Percentiles rank a stretch among this genome's conserved stretches.
Conservation (phyloP, 1,140 invertebrate species). For the Bombus polaris region DNA sequence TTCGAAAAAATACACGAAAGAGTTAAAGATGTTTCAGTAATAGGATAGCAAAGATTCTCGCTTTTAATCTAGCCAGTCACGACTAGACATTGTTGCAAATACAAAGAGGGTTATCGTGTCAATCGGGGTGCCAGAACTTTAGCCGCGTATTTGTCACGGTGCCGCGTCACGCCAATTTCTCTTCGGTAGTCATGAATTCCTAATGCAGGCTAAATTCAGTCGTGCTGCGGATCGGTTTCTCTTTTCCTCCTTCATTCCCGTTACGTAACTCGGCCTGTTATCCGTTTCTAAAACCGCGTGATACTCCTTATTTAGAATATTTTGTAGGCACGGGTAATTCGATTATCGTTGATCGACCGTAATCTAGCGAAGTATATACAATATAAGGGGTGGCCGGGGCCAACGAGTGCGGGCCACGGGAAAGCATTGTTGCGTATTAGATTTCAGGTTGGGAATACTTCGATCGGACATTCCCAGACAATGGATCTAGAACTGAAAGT, state of each 20-base stretch:
- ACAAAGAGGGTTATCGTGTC: slow-evolving; percentile 38
- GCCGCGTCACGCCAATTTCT: slow-evolving; percentile 24
- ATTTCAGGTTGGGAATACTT: slow-evolving; percentile 50
- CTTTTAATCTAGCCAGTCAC: slow-evolving; percentile 13
- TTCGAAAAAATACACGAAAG: no score
- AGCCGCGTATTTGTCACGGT: slow-evolving; percentile 34
- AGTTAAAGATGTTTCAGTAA: neutral
- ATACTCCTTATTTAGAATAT: slow-evolving; percentile 46
- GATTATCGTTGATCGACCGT: slow-evolving; percentile 48
- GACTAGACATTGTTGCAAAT: slow-evolving; percentile 44
- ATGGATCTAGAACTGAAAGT: slow-evolving; percentile 33
- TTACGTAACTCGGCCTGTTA: slow-evolving; percentile 26
- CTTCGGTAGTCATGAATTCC: slow-evolving; percentile 25
- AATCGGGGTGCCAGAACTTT: slow-evolving; percentile 22
- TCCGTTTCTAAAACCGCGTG: neutral
- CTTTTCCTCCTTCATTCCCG: neutral
- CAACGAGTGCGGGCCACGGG: slow-evolving; percentile 33
- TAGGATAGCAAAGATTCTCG: neutral
- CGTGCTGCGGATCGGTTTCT: slow-evolving; percentile 11
- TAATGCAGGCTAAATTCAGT: slow-evolving; percentile 27
- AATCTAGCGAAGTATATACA: neutral
- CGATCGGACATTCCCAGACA: slow-evolving; percentile 47
- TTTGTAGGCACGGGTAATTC: slow-evolving; percentile 37
- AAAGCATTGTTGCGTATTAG: slow-evolving; percentile 54
- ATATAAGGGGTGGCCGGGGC: slow-evolving; percentile 28